A percentile compares a stretch with the other conserved stretches of the same genome.
Evolutionary conservation across 1,140 invertebrate genomes (phyloP).

Genomic region (Brachionus sp.): DNA sequence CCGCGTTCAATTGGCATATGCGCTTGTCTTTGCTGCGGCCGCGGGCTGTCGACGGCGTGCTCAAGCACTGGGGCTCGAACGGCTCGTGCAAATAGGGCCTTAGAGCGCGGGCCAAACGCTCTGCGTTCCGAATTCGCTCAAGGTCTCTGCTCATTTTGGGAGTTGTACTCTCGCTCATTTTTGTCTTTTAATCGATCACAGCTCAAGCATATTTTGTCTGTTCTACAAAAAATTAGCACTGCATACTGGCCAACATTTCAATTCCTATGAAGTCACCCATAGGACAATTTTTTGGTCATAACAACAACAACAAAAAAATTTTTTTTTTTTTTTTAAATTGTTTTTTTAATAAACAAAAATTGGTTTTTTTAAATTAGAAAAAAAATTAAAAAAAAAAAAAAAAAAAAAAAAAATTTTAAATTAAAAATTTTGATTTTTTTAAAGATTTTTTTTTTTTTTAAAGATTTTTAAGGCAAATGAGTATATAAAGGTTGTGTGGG

Average conservation of each 20-base stretch:
- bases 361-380: background rate
- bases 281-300: background rate
- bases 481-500: no score
- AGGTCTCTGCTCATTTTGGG: background rate
- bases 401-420: no score
- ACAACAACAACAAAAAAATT: background rate
- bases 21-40: constrained; percentile 24
- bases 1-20: constrained; percentile 11
- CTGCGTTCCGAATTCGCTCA: constrained; percentile 1
- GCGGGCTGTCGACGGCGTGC: background rate
- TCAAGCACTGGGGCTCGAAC: background rate
- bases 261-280: constrained; percentile 15
- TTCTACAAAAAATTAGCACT: background rate
- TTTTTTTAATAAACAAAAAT: background rate
- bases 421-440: no score
- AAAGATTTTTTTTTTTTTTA: no score
- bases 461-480: no score
- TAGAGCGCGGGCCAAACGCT: background rate
- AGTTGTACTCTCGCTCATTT: background rate
- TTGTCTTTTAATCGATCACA: background rate
- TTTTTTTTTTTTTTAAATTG: background rate
- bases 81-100: constrained; percentile 1
- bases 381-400: no score
- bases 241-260: background rate
- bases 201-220: constrained; percentile 28